These are phyloP conservation scores for Cabera pusaria DNA, from an alignment of 2,888 invertebrate species.

Conservation along the genomic window DNA sequence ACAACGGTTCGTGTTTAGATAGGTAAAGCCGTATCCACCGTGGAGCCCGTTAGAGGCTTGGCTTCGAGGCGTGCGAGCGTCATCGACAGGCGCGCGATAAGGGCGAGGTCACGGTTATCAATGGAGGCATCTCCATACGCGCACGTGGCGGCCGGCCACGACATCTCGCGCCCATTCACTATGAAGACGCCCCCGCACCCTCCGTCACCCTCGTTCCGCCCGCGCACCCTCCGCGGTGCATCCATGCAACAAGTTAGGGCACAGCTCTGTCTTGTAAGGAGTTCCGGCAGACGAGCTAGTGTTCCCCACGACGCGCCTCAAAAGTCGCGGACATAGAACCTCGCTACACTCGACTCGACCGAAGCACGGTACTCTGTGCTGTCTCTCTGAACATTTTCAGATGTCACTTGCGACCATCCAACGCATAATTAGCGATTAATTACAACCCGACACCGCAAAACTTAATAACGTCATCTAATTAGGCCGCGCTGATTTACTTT, in stretches of 20 bases:
- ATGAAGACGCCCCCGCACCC: conserved; percentile 63
- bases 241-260: conserved; percentile 81
- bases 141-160: conserved; percentile 76
- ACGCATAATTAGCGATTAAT: background rate
- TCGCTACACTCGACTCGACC: background rate
- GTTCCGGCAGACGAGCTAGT: conserved; percentile 55
- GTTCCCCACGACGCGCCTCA: conserved; percentile 33
- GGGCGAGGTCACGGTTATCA: conserved; percentile 80
- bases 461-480: conserved; percentile 10
- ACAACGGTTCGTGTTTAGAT: too few species aligned
- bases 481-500: conserved; percentile 7
- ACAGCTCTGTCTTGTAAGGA: conserved; percentile 70
- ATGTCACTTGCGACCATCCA: background rate
- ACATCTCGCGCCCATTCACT: conserved; percentile 83
- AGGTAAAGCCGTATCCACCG: conserved; percentile 12
- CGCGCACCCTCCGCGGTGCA: conserved; percentile 70
- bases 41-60: conserved; percentile 26
- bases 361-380: too few species aligned
- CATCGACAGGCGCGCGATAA: conserved; percentile 69
- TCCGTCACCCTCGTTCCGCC: conserved; percentile 43
- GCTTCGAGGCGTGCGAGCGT: conserved; percentile 45
- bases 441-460: conserved; percentile 1
- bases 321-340: conserved; percentile 5
- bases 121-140: conserved; percentile 81
- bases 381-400: background rate